Evolutionary conservation across 2,888 invertebrate genomes (phyloP).

Genomic region (Pachycephus smyrnensis): DNA sequence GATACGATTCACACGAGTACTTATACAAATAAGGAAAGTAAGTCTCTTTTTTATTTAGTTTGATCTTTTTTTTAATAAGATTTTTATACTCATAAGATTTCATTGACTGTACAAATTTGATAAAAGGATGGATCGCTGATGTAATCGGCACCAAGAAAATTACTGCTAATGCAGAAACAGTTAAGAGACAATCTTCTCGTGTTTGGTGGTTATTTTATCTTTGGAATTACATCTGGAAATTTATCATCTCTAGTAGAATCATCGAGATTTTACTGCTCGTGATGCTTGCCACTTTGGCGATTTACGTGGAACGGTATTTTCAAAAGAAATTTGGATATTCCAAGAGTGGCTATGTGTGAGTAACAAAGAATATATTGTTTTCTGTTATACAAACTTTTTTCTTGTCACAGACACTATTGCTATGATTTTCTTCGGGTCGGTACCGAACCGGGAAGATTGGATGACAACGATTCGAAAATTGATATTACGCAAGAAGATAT

Average conservation of each 20-base stretch:
- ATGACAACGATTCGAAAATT: neutral
- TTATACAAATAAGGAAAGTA: slow-evolving; percentile 24
- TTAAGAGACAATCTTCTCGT: slow-evolving; percentile 15
- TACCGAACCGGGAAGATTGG: neutral
- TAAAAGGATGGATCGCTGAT: slow-evolving; percentile 29
- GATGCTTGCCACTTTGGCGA: slow-evolving; percentile 23
- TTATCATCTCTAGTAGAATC: slow-evolving; percentile 18
- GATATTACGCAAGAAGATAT: neutral
- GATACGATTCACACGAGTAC: slow-evolving; percentile 31
- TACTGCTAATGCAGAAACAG: slow-evolving; percentile 14
- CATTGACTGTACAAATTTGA: slow-evolving; percentile 5
- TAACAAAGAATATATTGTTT: neutral
- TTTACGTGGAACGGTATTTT: slow-evolving; percentile 26
- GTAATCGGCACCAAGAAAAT: slow-evolving; percentile 22
- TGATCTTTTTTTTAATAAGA: neutral
- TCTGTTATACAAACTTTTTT: neutral
- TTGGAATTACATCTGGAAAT: slow-evolving; percentile 21
- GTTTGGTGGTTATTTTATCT: slow-evolving; percentile 20
- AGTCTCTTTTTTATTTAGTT: neutral
- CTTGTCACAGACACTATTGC: neutral
- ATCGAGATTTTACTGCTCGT: slow-evolving; percentile 23
- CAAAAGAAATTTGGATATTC: slow-evolving; percentile 2
- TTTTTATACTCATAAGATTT: neutral
- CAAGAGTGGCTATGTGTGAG: neutral
- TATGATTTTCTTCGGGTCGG: neutral